These are phyloP conservation scores for Ceratitis capitata DNA, from an alignment of 1,140 invertebrate genomes.

Conservation along the genomic window DNA sequence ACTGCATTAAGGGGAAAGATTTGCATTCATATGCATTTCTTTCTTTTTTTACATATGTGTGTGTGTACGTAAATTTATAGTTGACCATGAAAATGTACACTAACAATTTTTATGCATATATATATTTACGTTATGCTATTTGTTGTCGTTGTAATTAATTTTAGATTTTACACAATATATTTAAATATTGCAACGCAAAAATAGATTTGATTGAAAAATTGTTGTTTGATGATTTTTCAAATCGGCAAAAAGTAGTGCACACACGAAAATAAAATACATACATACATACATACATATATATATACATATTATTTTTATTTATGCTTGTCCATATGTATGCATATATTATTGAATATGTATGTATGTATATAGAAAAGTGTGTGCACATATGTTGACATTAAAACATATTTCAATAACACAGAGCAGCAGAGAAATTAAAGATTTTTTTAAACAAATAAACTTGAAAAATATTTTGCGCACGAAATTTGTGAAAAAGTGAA, in stretches of 20 bases:
- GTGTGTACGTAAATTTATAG: neutral
- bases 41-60: too few relatives aligned
- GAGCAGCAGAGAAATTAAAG: neutral
- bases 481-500: constrained; percentile 1
- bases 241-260: neutral
- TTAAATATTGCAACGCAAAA: neutral
- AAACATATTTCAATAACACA: neutral
- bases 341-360: neutral
- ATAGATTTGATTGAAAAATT: neutral
- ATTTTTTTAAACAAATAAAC: neutral
- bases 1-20: neutral
- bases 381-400: neutral
- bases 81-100: neutral
- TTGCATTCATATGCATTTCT: neutral
- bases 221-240: neutral
- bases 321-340: neutral
- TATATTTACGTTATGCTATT: too few relatives aligned
- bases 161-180: constrained; percentile 11
- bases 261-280: neutral
- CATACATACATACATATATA: neutral
- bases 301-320: too few relatives aligned
- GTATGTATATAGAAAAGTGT: neutral
- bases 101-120: neutral
- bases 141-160: constrained; percentile 13
- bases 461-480: constrained; percentile 2